These are phyloP conservation scores for Rousettus leschenaultii DNA, from an alignment of 2,113 vertebrate species.

Conservation along the genomic window DNA sequence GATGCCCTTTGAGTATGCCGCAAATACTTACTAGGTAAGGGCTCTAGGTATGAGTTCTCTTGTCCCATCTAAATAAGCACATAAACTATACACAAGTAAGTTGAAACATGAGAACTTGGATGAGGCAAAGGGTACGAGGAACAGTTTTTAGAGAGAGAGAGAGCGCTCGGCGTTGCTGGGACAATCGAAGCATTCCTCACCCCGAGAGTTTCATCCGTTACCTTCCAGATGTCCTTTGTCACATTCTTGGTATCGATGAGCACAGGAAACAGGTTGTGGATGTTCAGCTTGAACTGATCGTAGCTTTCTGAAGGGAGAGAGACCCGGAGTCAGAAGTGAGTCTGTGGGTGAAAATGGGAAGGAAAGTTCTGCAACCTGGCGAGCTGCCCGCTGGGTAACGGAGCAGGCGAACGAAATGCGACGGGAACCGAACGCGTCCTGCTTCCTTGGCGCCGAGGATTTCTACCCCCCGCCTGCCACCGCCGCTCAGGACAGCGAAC, in stretches of 20 bases:
- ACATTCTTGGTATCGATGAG: constrained; percentile 84
- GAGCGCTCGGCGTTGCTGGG: too few relatives aligned
- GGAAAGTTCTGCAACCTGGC: neutral
- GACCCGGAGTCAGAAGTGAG: neutral
- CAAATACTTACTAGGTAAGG: accelerated
- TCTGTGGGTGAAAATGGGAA: neutral
- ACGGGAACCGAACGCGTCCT: neutral
- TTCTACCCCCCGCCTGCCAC: neutral
- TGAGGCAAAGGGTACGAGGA: neutral
- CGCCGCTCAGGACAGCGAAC: neutral
- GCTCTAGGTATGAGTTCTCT: neutral
- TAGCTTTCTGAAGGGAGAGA: constrained; percentile 77
- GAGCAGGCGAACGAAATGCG: neutral
- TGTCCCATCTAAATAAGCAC: neutral
- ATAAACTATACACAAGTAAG: neutral
- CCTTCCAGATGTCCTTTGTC: constrained; percentile 81
- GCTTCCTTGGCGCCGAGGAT: too few relatives aligned
- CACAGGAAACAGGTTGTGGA: constrained; percentile 83
- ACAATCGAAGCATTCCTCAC: neutral
- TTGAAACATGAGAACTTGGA: neutral
- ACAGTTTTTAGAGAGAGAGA: neutral
- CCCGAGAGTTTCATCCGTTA: constrained; percentile 1
- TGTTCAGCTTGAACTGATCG: constrained; percentile 82
- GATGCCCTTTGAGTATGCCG: neutral
- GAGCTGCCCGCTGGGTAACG: neutral